Evolutionary conservation across 2,888 invertebrate genomes (phyloP).

Genomic region (Bruchidius siliquastri): DNA sequence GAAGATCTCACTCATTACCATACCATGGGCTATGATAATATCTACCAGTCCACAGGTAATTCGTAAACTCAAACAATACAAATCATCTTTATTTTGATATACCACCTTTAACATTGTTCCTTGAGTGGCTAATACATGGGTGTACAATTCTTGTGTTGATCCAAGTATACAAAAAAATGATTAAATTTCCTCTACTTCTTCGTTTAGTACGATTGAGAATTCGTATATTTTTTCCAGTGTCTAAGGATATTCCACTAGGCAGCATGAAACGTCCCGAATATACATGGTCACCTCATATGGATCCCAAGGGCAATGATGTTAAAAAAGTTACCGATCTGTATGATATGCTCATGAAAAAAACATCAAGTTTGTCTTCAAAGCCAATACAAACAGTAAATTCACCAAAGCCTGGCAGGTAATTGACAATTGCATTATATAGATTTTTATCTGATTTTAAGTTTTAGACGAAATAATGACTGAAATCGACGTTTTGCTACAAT

Average conservation of each 20-base stretch:
- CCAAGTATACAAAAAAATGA: too few relatives aligned
- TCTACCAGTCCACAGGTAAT: constrained; percentile 32
- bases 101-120: too few relatives aligned
- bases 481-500: too few relatives aligned
- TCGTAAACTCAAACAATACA: too few relatives aligned
- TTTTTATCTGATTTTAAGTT: too few relatives aligned
- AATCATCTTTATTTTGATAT: too few relatives aligned
- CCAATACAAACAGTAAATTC: background rate
- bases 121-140: too few relatives aligned
- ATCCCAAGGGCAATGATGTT: constrained; percentile 5
- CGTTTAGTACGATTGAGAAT: too few relatives aligned
- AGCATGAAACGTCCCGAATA: constrained; percentile 21
- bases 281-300: constrained; percentile 36
- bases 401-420: background rate
- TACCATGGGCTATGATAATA: constrained; percentile 20
- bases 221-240: too few relatives aligned
- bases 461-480: too few relatives aligned
- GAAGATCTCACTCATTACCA: constrained; percentile 39
- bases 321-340: constrained; percentile 8
- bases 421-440: constrained; percentile 3
- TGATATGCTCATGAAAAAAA: constrained; percentile 10
- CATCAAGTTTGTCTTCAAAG: background rate
- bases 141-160: too few relatives aligned
- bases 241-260: background rate
- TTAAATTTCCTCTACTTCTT: too few relatives aligned